Conservation (phyloP, 2,888 invertebrate species). For the Cryptocephalus moraei region DNA sequence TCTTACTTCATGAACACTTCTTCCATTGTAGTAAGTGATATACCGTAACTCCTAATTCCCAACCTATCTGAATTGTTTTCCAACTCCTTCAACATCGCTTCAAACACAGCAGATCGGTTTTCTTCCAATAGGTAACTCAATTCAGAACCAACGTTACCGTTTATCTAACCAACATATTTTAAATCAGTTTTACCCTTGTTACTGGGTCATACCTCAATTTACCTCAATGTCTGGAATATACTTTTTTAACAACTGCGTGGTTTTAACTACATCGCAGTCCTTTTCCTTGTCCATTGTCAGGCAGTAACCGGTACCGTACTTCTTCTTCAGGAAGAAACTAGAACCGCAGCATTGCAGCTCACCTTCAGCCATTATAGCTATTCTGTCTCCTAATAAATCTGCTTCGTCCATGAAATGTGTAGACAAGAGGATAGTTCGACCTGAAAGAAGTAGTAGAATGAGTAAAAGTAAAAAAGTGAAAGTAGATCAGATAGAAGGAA, state of each 20-base stretch:
- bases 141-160: conserved; percentile 67
- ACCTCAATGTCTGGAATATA: conserved; percentile 54
- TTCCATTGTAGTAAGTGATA: conserved; percentile 77
- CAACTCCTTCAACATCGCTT: conserved; percentile 56
- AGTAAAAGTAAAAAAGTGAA: no score
- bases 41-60: conserved; percentile 68
- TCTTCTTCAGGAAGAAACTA: conserved; percentile 71
- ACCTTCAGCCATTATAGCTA: conserved; percentile 80
- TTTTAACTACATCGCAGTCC: conserved; percentile 39
- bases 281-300: conserved; percentile 57
- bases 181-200: not conserved
- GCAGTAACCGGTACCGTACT: conserved; percentile 78
- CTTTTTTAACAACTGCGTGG: conserved; percentile 50
- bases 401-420: conserved; percentile 92
- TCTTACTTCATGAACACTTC: conserved; percentile 77
- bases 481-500: no score
- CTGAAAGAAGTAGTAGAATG: conserved; percentile 26
- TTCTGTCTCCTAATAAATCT: conserved; percentile 75
- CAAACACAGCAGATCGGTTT: conserved; percentile 50
- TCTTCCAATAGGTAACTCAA: conserved; percentile 60
- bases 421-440: conserved; percentile 71
- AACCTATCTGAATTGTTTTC: conserved; percentile 49
- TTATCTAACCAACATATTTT: conserved; percentile 33
- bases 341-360: conserved; percentile 71
- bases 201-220: not conserved